These are phyloP conservation scores for Ptychobarbus kaznakovi DNA, from an alignment of 2,797 vertebrate genomes.

Conservation along the genomic window DNA sequence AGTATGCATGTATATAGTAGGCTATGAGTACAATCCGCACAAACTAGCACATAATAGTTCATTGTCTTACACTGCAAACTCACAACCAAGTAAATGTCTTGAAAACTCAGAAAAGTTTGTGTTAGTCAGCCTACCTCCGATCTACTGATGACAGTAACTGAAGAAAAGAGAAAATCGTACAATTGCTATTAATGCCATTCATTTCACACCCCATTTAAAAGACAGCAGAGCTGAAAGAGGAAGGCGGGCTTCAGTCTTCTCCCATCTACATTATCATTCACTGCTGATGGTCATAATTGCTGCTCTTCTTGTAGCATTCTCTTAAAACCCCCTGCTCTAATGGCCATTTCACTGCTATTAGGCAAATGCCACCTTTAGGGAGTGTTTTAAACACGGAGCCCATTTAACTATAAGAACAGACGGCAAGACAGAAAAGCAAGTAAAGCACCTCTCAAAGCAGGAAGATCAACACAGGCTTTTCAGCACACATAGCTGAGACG, in stretches of 20 bases:
- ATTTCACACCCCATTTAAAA: conserved; percentile 78
- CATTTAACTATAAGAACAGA: conserved; percentile 45
- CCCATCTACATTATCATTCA: conserved; percentile 61
- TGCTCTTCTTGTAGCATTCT: conserved; percentile 62
- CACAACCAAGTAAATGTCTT: conserved; percentile 30
- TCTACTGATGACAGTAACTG: conserved; percentile 69
- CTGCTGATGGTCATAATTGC: conserved; percentile 66
- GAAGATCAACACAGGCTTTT: conserved; percentile 22
- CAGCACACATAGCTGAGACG: neutral
- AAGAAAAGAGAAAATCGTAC: conserved; percentile 67
- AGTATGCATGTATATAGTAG: neutral
- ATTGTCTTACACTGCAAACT: neutral
- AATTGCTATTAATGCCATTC: conserved; percentile 76
- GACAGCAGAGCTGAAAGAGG: conserved; percentile 32
- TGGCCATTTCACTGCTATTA: conserved; percentile 66
- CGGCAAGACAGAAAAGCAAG: conserved; percentile 4
- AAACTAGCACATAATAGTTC: neutral
- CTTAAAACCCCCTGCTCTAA: conserved; percentile 60
- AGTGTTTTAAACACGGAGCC: conserved; percentile 42
- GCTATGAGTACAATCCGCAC: neutral
- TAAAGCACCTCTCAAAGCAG: conserved; percentile 32
- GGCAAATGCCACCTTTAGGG: conserved; percentile 58
- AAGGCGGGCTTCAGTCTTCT: conserved; percentile 18
- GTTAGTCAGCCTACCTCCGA: neutral
- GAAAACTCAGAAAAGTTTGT: conserved; percentile 60